These are phyloP conservation scores for Dermolepida albohirtum DNA, from an alignment of 2,888 invertebrate species.

Conservation along the genomic window DNA sequence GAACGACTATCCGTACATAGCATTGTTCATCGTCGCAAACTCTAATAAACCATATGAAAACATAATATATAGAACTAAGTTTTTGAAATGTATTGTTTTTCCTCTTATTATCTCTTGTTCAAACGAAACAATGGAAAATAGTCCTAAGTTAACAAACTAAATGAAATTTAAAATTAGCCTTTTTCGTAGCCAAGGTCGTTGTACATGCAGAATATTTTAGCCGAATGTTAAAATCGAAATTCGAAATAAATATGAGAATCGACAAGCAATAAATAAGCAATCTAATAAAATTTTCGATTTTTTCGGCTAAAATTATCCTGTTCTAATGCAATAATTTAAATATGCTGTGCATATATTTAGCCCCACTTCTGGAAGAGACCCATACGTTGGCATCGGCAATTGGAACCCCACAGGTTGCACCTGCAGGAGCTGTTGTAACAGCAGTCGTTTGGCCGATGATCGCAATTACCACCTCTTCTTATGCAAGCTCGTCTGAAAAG, in stretches of 20 bases:
- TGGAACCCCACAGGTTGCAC: conserved; percentile 90
- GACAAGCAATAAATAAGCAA: conserved; percentile 47
- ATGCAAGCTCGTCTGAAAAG: conserved; percentile 88
- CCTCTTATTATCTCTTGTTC: conserved; percentile 19
- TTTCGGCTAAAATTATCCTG: conserved; percentile 14
- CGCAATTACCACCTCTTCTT: conserved; percentile 84
- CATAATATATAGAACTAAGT: conserved; percentile 14
- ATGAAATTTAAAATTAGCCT: conserved; percentile 26
- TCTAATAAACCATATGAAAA: conserved; percentile 17
- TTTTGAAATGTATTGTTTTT: conserved; percentile 39
- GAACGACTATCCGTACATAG: conserved; percentile 40
- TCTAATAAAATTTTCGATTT: not conserved
- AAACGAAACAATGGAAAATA: conserved; percentile 16
- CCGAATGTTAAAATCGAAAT: conserved; percentile 9
- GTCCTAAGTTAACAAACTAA: conserved; percentile 3
- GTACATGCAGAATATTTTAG: conserved; percentile 24
- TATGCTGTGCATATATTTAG: conserved; percentile 62
- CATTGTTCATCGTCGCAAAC: conserved; percentile 31
- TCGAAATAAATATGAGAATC: conserved; percentile 24
- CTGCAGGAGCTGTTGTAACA: conserved; percentile 88
- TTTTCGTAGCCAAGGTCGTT: conserved; percentile 42
- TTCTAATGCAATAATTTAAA: not conserved
- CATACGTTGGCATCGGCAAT: conserved; percentile 89
- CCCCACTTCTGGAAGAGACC: conserved; percentile 92
- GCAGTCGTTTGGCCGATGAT: conserved; percentile 86